These are phyloP conservation scores for Leptoteleia sp. DNA, from an alignment of 1,140 invertebrate genomes.

Conservation along the genomic window DNA sequence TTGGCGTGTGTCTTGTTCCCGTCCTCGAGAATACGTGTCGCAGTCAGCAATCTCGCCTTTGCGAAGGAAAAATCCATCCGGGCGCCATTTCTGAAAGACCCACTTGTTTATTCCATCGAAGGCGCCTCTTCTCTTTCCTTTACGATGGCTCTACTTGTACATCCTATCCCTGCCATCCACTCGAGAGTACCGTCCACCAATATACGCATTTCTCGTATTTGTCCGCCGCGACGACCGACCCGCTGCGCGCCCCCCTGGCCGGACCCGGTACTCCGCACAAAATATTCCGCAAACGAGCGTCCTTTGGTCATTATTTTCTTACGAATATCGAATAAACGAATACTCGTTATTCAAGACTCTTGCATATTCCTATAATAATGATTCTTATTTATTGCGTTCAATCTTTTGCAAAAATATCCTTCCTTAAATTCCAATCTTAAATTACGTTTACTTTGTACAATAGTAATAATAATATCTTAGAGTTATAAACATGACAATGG, in stretches of 20 bases:
- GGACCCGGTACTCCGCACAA: conserved; percentile 11
- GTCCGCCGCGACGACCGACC: conserved; percentile 20
- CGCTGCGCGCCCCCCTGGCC: conserved; percentile 9
- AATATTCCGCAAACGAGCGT: conserved; percentile 1
- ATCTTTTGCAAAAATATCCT: no score
- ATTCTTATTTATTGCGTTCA: no score
- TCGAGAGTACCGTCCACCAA: conserved; percentile 39
- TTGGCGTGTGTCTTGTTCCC: no score
- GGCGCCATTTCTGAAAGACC: conserved; percentile 38
- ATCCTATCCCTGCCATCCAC: conserved; percentile 35
- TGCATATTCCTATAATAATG: no score
- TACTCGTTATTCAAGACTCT: conserved; percentile 8
- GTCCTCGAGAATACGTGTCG: conserved; percentile 38
- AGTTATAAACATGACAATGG: no score
- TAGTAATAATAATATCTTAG: no score
- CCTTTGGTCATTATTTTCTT: conserved; percentile 34
- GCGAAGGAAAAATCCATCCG: conserved; percentile 52
- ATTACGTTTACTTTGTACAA: no score
- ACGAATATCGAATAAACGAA: background rate
- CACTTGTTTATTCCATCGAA: conserved; percentile 67
- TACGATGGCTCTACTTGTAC: conserved; percentile 48
- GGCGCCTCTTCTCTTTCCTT: conserved; percentile 49
- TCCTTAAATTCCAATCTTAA: no score
- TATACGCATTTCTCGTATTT: conserved; percentile 58
- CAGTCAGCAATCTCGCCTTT: conserved; percentile 55